A percentile compares a stretch with the other conserved stretches of the same genome.
phyloP scores from a whole-genome alignment of 2,888 invertebrate species.

The Invenusta paracnida region DNA sequence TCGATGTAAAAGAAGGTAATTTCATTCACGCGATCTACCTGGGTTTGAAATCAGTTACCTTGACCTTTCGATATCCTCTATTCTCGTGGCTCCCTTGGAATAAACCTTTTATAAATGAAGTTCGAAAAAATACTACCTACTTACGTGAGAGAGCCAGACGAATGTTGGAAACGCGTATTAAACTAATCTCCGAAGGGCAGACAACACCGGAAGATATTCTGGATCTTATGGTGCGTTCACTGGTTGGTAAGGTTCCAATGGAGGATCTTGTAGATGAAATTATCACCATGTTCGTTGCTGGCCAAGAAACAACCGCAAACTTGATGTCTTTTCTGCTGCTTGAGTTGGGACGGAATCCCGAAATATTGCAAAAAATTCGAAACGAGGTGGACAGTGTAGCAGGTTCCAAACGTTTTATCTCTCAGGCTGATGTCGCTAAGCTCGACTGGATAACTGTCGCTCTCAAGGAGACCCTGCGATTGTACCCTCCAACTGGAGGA shows the following conservation, averaged over 20 bases:
- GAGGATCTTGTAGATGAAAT: conserved; percentile 45
- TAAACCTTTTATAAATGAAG: background rate
- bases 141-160: background rate
- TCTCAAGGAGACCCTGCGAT: conserved; percentile 45
- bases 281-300: conserved; percentile 46
- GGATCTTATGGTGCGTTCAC: background rate
- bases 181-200: background rate
- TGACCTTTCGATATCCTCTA: background rate
- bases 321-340: conserved; percentile 44
- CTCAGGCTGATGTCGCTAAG: conserved; percentile 41
- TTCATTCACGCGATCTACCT: background rate
- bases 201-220: background rate
- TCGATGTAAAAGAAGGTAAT: background rate
- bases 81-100: background rate
- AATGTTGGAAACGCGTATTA: background rate
- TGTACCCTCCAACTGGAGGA: conserved; percentile 44
- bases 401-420: conserved; percentile 34
- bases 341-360: conserved; percentile 45
- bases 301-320: conserved; percentile 47
- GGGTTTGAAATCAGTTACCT: background rate
- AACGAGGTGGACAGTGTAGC: conserved; percentile 45
- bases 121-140: too few relatives aligned
- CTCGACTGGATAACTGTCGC: conserved; percentile 44
- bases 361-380: conserved; percentile 43
- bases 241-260: background rate